phyloP scores from a whole-genome alignment of 2,797 vertebrate genomes.

The Lateolabrax maculatus region DNA sequence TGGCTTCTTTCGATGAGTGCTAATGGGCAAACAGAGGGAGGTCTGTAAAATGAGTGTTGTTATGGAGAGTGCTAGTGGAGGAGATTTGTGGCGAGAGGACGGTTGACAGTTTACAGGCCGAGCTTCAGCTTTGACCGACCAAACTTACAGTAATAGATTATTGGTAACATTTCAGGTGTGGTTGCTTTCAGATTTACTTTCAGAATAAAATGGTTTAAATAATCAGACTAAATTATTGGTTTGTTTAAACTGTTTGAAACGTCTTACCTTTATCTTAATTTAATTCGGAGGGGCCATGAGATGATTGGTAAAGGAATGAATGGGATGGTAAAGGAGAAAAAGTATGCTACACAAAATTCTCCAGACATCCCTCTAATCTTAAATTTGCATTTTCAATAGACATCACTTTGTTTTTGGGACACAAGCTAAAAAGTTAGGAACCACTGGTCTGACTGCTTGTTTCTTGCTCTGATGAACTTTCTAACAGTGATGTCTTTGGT shows the following conservation, averaged over 20 bases:
- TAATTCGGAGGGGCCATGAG: not conserved
- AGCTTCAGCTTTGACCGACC: too few species aligned
- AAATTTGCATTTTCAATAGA: not conserved
- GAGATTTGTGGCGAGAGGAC: slow-evolving; percentile 25
- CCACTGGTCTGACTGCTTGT: not conserved
- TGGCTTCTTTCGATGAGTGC: slow-evolving; percentile 1
- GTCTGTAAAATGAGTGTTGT: slow-evolving; percentile 8
- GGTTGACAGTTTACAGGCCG: not conserved
- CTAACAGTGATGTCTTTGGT: not conserved
- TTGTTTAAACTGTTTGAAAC: not conserved
- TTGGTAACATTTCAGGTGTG: not conserved
- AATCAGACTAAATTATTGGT: not conserved
- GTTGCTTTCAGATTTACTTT: not conserved
- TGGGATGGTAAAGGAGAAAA: not conserved
- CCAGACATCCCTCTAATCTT: not conserved
- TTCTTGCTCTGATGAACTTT: not conserved
- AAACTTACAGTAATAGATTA: too few species aligned
- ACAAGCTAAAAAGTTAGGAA: not conserved
- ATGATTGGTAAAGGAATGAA: too few species aligned
- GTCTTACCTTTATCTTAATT: not conserved
- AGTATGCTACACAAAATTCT: not conserved
- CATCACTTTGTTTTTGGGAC: not conserved
- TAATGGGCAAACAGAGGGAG: slow-evolving; percentile 34
- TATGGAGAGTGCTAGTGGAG: not conserved
- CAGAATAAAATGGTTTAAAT: slow-evolving; percentile 1